These are phyloP conservation scores for Sebastes fasciatus DNA, from an alignment of 2,113 vertebrate species.

Conservation along the genomic window DNA sequence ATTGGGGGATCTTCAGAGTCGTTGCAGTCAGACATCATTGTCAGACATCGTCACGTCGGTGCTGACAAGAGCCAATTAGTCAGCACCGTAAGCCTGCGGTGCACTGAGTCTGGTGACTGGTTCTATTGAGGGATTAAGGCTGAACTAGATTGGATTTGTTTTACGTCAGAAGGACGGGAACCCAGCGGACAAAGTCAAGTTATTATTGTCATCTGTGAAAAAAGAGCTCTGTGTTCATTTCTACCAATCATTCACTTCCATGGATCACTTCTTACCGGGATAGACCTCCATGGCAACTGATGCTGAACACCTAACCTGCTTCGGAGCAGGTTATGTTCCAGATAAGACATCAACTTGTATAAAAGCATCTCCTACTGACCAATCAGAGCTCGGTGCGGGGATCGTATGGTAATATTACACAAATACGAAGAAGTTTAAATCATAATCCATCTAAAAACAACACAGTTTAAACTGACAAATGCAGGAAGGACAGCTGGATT, in stretches of 20 bases:
- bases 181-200: constrained; percentile 12
- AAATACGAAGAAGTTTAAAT: no score
- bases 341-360: no score
- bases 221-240: constrained; percentile 16
- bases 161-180: constrained; percentile 47
- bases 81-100: constrained; percentile 4
- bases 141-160: constrained; percentile 62
- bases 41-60: constrained; percentile 2
- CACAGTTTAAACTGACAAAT: no score
- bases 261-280: no score
- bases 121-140: constrained; percentile 61
- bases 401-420: no score
- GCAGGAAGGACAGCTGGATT: no score
- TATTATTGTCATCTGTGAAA: constrained; percentile 6
- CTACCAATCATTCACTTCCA: not conserved
- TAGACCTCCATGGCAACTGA: no score
- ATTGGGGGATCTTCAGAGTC: not conserved
- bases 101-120: constrained; percentile 18
- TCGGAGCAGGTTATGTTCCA: no score
- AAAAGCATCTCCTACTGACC: no score
- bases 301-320: no score
- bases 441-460: no score
- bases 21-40: not conserved
- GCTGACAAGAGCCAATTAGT: constrained; percentile 43
- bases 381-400: no score